These are phyloP conservation scores for Ranitomeya imitator DNA, from an alignment of 2,113 vertebrate genomes.

Conservation along the genomic window DNA sequence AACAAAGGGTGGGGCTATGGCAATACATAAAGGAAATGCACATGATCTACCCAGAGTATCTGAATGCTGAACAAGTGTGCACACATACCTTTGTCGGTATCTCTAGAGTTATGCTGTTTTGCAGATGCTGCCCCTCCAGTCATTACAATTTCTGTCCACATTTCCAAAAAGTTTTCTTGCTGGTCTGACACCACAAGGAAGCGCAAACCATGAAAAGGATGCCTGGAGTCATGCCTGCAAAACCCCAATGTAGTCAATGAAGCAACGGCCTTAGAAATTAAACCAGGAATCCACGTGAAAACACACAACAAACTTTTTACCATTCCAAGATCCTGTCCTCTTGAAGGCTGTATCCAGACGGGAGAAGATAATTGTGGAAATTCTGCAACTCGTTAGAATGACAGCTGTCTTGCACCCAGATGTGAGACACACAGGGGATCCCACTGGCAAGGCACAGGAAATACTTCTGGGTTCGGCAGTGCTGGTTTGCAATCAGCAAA, in stretches of 20 bases:
- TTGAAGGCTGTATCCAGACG: slow-evolving; percentile 87
- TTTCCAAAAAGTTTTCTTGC: slow-evolving; percentile 78
- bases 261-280: too few species aligned
- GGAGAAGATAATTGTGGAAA: slow-evolving; percentile 92
- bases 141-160: slow-evolving; percentile 92
- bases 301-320: slow-evolving; percentile 67
- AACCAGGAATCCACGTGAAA: too few species aligned
- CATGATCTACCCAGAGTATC: neutral
- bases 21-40: neutral
- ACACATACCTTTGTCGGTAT: slow-evolving; percentile 78
- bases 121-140: slow-evolving; percentile 83
- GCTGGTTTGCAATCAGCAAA: slow-evolving; percentile 93
- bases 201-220: slow-evolving; percentile 84
- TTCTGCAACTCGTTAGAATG: slow-evolving; percentile 92
- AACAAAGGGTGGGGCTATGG: too few species aligned
- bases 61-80: neutral
- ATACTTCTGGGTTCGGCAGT: slow-evolving; percentile 91
- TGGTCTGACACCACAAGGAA: slow-evolving; percentile 86
- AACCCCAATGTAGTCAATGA: neutral
- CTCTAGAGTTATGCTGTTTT: slow-evolving; percentile 77
- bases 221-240: slow-evolving; percentile 86
- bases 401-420: slow-evolving; percentile 96
- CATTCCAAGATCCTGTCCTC: slow-evolving; percentile 85
- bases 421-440: slow-evolving; percentile 91
- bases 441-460: slow-evolving; percentile 93